These are phyloP conservation scores for Chirona hameri DNA, from an alignment of 2,888 invertebrate species.

Conservation along the genomic window DNA sequence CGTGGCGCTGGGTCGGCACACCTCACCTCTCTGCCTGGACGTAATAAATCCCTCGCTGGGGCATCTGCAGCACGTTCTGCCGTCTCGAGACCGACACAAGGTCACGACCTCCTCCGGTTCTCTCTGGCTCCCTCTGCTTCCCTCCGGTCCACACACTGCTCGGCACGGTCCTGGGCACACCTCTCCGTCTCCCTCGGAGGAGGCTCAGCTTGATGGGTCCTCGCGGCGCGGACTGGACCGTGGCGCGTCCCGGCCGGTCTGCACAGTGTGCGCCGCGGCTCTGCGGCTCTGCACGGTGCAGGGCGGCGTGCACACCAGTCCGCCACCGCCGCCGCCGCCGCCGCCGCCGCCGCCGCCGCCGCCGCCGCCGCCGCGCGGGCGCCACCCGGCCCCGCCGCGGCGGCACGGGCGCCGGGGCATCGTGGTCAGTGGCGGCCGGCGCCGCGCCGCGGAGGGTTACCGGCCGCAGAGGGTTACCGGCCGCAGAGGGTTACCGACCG, in stretches of 20 bases:
- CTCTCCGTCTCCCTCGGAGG: no score
- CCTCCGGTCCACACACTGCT: not conserved
- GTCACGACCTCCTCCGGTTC: not conserved
- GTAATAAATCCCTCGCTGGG: constrained; percentile 1
- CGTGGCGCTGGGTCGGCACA: not conserved
- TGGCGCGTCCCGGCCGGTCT: no score
- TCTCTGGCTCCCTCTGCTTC: not conserved
- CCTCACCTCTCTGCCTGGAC: not conserved
- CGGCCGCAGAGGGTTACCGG: not conserved
- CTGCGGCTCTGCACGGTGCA: not conserved
- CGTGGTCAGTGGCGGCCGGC: not conserved
- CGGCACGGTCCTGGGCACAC: not conserved
- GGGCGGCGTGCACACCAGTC: not conserved
- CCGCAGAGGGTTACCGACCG: not conserved
- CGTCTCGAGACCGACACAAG: not conserved
- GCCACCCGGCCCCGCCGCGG: no score
- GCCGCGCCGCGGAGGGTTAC: not conserved
- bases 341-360: no score
- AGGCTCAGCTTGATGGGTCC: no score
- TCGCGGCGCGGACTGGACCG: no score
- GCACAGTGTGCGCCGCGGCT: not conserved
- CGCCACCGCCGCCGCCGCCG: no score
- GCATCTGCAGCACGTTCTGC: not conserved
- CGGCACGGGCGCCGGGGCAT: no score
- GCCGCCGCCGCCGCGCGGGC: no score